Evolutionary conservation across 2,113 vertebrate species (phyloP).

Genomic region (Seriola rivoliana): DNA sequence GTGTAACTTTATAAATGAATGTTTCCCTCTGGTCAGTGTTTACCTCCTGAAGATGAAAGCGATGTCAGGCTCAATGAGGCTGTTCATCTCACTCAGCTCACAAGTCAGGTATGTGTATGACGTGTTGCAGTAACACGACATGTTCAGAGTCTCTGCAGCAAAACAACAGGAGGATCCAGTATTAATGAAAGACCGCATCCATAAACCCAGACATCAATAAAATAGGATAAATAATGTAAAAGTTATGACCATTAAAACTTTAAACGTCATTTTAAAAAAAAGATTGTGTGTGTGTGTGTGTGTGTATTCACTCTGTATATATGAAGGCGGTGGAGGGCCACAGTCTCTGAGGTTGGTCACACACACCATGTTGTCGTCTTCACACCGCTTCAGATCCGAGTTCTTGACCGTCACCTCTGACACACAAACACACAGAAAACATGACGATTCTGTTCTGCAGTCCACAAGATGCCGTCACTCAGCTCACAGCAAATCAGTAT

Average conservation of each 20-base stretch:
- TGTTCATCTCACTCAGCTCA: slow-evolving; percentile 15
- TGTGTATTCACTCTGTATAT: slow-evolving; percentile 35
- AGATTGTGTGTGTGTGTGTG: neutral
- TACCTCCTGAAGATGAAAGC: slow-evolving; percentile 59
- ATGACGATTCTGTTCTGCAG: too few relatives aligned
- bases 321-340: neutral
- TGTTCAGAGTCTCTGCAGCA: slow-evolving; percentile 43
- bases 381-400: slow-evolving; percentile 29
- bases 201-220: too few relatives aligned
- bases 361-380: slow-evolving; percentile 9
- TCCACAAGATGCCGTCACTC: too few relatives aligned
- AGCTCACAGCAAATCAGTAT: too few relatives aligned
- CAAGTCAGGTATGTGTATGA: slow-evolving; percentile 19
- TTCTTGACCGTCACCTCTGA: slow-evolving; percentile 38
- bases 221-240: too few relatives aligned
- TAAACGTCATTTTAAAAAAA: too few relatives aligned
- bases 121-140: slow-evolving; percentile 44
- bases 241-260: too few relatives aligned
- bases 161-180: neutral
- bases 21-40: neutral
- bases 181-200: too few relatives aligned
- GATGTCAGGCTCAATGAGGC: neutral
- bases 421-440: neutral
- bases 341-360: slow-evolving; percentile 46
- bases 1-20: too few relatives aligned